Conservation (phyloP, 2,113 vertebrate species). For the Albula goreensis region DNA sequence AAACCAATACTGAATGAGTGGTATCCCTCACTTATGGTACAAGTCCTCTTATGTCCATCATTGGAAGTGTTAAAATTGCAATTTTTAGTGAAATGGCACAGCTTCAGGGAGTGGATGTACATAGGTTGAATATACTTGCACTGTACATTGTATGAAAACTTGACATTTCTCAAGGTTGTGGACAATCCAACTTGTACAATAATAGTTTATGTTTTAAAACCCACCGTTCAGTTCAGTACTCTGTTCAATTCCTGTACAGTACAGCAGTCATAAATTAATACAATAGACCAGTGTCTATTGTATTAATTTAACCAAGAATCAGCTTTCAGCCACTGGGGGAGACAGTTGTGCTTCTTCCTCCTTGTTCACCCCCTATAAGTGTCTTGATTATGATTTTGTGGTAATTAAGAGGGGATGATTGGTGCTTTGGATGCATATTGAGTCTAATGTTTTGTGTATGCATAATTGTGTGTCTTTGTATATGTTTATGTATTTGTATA, state of each 20-base stretch:
- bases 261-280: not conserved
- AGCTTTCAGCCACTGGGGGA: not conserved
- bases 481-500: too few relatives aligned
- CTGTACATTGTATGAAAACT: not conserved
- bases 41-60: not conserved
- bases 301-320: not conserved
- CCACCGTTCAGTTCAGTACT: not conserved
- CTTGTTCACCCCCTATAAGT: not conserved
- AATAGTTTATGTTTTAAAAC: not conserved
- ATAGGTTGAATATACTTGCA: not conserved
- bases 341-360: not conserved
- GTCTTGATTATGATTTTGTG: not conserved
- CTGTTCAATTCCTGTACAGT: not conserved
- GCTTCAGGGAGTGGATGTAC: not conserved
- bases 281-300: not conserved
- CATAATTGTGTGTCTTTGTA: too few relatives aligned
- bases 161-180: not conserved
- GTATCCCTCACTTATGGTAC: not conserved
- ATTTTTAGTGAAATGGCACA: not conserved
- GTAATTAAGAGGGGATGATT: not conserved
- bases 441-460: not conserved
- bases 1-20: not conserved
- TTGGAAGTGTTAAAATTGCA: not conserved
- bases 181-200: not conserved
- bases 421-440: not conserved